Conservation (phyloP, 2,113 vertebrate species). For the Podarcis cretensis region DNA sequence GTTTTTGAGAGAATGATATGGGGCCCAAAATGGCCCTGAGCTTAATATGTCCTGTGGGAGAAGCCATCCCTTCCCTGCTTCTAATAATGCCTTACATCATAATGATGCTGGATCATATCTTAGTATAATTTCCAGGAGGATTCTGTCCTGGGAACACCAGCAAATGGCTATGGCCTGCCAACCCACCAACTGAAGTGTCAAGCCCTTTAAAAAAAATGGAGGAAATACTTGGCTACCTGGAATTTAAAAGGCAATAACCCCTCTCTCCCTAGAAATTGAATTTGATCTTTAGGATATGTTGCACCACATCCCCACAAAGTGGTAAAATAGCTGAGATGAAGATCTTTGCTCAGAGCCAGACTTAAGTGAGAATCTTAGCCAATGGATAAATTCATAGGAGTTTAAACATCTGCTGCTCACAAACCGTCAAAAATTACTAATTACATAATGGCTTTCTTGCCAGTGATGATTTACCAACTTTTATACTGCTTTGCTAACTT, state of each 20-base stretch:
- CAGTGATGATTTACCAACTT: slow-evolving; percentile 24
- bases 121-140: too few relatives aligned
- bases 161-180: too few relatives aligned
- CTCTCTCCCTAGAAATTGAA: neutral
- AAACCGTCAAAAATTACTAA: neutral
- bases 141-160: too few relatives aligned
- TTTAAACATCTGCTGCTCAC: neutral
- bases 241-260: neutral
- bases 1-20: too few relatives aligned
- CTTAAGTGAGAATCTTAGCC: neutral
- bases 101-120: too few relatives aligned
- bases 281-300: neutral
- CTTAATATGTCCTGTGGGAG: too few relatives aligned
- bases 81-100: too few relatives aligned
- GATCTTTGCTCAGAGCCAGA: neutral
- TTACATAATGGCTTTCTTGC: neutral
- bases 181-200: too few relatives aligned
- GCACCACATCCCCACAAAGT: neutral
- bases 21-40: too few relatives aligned
- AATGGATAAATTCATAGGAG: neutral
- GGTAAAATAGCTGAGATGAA: neutral
- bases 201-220: too few relatives aligned
- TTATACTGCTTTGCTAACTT: neutral
- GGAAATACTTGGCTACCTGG: too few relatives aligned
- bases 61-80: too few relatives aligned